Evolutionary conservation across 2,797 vertebrate genomes (phyloP), one percentile per base, ranked within the genome.

Genomic region (Muscicapa comitata): DNA sequence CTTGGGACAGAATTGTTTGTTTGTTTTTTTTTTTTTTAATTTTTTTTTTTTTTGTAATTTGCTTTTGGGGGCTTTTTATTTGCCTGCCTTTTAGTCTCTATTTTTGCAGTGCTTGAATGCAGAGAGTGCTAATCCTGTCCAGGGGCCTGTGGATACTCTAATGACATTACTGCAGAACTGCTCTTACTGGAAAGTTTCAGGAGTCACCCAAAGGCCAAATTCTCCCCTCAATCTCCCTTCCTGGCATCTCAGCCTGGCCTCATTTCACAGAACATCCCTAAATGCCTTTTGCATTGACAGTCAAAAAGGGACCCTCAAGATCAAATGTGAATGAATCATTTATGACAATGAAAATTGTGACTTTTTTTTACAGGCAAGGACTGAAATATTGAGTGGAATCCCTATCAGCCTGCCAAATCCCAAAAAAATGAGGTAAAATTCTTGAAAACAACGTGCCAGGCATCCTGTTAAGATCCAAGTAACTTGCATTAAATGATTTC

Each of bases 271-370:
- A 91, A 48, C 26, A 66, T 38, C 40, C 55, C 37, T 73, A 55
- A 79, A 66, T 45, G 38, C 50, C 21, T 87, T 91, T 67, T 91
- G 66, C 54, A 79, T 35, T 82, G 75, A 65, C 4, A 84, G 84
- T 79, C 67, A 92, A 62, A 92, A 89, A 92, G 54, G 43, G 59
- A 84, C 51, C 47, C 25, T 78, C 51, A 40, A 55, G 55, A 85
- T 87, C 55, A 76, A 67, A 76, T 10, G 59, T 5, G 50, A 91
- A 91, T 83, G 26, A 93, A 92, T 76, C 66, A 78, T 88, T 86
- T 57, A 68, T 55, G 48, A 62, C 59, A 84, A 67, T 26, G 29
- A 84, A 94, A 86, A 86, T 1, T 17, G 31, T 65, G 82, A 67
- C 3, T 7, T 65, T 86, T 81, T 88, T 53, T 54, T 11, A 63